Conservation (phyloP, 2,797 vertebrate genomes). For the Triplophysa bombifrons region DNA sequence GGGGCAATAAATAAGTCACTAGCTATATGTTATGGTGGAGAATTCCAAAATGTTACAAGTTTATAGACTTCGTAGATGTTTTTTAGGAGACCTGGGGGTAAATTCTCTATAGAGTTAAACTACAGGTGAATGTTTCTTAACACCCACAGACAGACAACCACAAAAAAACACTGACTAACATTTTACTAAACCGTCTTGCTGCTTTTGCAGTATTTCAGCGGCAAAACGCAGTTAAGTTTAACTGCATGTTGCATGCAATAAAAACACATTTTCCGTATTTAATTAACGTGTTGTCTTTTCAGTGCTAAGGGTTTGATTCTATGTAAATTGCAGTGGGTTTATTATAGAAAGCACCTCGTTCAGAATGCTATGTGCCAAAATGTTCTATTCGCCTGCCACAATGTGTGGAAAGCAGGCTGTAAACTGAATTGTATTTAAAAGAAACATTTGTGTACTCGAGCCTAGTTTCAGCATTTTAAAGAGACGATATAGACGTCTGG, state of each 20-base stretch:
- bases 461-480: background rate
- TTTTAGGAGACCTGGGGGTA: slow-evolving; percentile 5
- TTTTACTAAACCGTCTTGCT: background rate
- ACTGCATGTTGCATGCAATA: background rate
- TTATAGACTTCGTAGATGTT: background rate
- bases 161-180: background rate
- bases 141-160: background rate
- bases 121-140: background rate
- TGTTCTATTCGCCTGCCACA: background rate
- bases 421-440: background rate
- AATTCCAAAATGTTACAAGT: slow-evolving; percentile 17
- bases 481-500: background rate
- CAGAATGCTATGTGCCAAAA: background rate
- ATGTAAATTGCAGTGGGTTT: background rate
- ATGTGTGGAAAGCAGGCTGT: background rate
- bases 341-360: background rate
- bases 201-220: no score
- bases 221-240: background rate
- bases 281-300: background rate
- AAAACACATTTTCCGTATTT: background rate
- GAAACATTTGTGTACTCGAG: background rate
- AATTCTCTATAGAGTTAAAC: background rate
- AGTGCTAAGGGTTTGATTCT: background rate
- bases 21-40: slow-evolving; percentile 2
- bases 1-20: slow-evolving; percentile 19